Evolutionary conservation across 2,797 vertebrate genomes (phyloP), one percentile per base, ranked within the genome.

Genomic region (Microctenopoma lineatum): DNA sequence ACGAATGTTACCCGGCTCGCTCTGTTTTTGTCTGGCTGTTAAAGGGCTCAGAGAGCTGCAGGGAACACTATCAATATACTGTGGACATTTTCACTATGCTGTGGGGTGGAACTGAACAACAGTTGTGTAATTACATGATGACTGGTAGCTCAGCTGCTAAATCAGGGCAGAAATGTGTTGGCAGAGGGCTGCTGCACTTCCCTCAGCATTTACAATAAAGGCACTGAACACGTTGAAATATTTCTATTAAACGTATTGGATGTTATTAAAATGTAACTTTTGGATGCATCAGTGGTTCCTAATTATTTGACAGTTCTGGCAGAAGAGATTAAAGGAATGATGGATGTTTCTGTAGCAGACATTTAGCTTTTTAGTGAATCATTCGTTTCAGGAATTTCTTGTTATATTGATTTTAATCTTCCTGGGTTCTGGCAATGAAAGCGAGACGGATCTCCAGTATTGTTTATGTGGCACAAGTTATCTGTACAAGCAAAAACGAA

Each of bases 21-120:
- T 51, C 48, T 50, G 63, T 60, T 44, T 62, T 74, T 63, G 45
- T 83, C 34, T 54, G 61, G 65, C 51, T 48, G 46, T 70, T 61
- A 71, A 68, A 51, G 57, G 48, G 69, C 58, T 46, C 18, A 1
- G 39, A 48, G 60, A 48, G 67, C 78, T 71, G 70, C 66, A 0
- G 51, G 67, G 62, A 34, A 74, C 59, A 51, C 38, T 3, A 8
- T 77, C 58, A 45, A 15, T 50, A 34, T 10, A 27, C 6, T 21
- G 42, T 67, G 52, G 70, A 58, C 47, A 9, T 56, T 64, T 55
- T 46, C 67, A 25, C 39, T 25, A 58, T 45, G 41, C 50, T 57
- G 55, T 27, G 52, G 29, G n/a, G 3, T 6, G 41, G 52, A 55
- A 14, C 9, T 70, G 44, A 59, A 66, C 56, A 15, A 44, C 41